Percentiles rank a stretch among this genome's conserved stretches.
Evolutionary conservation across 2,113 vertebrate genomes (phyloP).

Genomic region (Microcebus lehilahytsara): DNA sequence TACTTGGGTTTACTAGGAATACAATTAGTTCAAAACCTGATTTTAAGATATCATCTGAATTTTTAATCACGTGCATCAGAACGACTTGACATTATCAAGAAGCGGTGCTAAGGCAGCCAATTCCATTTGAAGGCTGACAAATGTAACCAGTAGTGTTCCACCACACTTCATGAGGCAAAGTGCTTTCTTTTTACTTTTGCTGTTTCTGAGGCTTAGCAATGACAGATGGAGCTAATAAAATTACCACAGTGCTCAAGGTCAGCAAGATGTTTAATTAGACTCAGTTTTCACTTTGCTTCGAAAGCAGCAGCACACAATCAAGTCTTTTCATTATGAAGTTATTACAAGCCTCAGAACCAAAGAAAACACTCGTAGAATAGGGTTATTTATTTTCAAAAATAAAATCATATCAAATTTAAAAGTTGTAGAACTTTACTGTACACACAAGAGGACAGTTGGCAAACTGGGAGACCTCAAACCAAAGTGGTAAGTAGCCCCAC

Average conservation of each 20-base stretch:
- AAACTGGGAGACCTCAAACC: neutral
- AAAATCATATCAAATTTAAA: neutral
- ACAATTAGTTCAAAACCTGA: conserved; percentile 14
- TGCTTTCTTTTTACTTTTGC: neutral
- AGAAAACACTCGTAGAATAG: neutral
- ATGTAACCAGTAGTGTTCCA: neutral
- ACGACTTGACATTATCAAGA: neutral
- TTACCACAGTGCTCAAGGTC: neutral
- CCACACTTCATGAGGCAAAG: neutral
- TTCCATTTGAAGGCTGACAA: neutral
- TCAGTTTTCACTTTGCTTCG: neutral
- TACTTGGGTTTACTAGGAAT: neutral
- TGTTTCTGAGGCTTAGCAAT: neutral
- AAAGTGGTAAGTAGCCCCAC: neutral
- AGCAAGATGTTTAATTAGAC: neutral
- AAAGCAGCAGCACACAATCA: neutral
- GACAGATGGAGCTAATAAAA: neutral
- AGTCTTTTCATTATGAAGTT: conserved; percentile 1
- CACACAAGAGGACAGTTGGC: neutral
- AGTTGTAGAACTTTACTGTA: neutral
- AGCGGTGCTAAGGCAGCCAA: neutral
- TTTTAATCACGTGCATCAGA: neutral
- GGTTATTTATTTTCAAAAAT: neutral
- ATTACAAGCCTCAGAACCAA: neutral
- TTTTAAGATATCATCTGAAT: neutral